Evolutionary conservation across 2,113 vertebrate species (phyloP).

Genomic region (Pithys albifrons): DNA sequence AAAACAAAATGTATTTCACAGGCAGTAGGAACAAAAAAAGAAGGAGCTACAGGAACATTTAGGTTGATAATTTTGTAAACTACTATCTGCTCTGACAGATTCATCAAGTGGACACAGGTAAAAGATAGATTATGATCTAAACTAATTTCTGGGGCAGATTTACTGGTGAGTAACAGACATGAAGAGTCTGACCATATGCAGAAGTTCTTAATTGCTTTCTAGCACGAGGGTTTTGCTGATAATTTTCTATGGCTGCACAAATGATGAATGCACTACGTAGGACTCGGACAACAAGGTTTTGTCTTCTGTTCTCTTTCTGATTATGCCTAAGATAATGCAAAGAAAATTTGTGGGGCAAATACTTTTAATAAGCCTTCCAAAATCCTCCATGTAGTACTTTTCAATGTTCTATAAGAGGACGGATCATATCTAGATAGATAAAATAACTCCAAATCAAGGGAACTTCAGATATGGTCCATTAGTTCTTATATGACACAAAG

Average conservation of each 20-base stretch:
- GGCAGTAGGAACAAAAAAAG: not conserved
- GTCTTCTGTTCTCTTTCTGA: not conserved
- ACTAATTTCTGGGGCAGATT: not conserved
- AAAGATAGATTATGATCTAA: not conserved
- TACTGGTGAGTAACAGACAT: not conserved
- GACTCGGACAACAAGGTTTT: not conserved
- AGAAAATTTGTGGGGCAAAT: not conserved
- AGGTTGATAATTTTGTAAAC: not conserved
- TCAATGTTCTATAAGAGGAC: not conserved
- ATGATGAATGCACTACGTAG: not conserved
- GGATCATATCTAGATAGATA: not conserved
- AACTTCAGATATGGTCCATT: not conserved
- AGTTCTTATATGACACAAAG: not conserved
- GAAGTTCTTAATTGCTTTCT: not conserved
- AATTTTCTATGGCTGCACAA: not conserved
- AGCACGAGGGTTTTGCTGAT: not conserved
- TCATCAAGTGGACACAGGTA: not conserved
- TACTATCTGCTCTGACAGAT: not conserved
- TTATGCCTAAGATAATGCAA: not conserved
- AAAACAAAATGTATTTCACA: not conserved
- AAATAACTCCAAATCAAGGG: not conserved
- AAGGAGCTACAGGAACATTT: not conserved
- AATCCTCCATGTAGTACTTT: not conserved
- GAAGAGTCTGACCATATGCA: not conserved
- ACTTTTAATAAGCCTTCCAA: not conserved